A percentile compares a stretch with the other conserved stretches of the same genome.
phyloP scores from a whole-genome alignment of 2,797 vertebrate genomes.

The Microctenopoma stevenorrisi region DNA sequence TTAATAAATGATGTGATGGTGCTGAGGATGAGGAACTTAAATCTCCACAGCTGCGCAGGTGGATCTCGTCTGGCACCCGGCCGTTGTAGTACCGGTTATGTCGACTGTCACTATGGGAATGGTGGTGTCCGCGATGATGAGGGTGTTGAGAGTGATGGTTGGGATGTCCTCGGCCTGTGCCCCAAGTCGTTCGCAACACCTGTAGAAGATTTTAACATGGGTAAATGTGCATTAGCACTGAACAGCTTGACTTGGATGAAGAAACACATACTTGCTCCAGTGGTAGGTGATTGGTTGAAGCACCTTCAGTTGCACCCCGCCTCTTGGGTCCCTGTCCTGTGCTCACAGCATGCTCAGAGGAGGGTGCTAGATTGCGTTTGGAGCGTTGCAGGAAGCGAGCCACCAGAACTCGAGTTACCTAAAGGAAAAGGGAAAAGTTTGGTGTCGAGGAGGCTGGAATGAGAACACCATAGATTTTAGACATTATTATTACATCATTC shows the following conservation, averaged over 20 bases:
- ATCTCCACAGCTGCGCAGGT: slow-evolving; percentile 95
- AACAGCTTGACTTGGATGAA: neutral
- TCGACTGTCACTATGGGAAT: slow-evolving; percentile 85
- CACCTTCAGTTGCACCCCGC: slow-evolving; percentile 68
- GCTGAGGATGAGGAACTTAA: slow-evolving; percentile 88
- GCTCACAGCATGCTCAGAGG: slow-evolving; percentile 79
- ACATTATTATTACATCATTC: neutral
- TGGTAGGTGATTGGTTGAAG: slow-evolving; percentile 60
- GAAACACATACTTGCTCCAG: slow-evolving; percentile 77
- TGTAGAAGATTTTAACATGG: slow-evolving; percentile 39
- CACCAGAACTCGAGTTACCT: slow-evolving; percentile 90
- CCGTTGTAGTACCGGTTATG: slow-evolving; percentile 76
- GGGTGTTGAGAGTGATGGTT: slow-evolving; percentile 70
- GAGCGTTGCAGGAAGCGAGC: slow-evolving; percentile 94
- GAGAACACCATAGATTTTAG: neutral
- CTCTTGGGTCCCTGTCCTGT: slow-evolving; percentile 85
- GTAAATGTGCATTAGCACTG: slow-evolving; percentile 1
- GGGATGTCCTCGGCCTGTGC: slow-evolving; percentile 70
- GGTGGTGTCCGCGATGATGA: slow-evolving; percentile 76
- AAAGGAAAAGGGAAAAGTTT: slow-evolving; percentile 40
- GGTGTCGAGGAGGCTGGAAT: slow-evolving; percentile 16
- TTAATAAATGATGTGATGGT: slow-evolving; percentile 87
- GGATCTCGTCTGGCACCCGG: slow-evolving; percentile 85
- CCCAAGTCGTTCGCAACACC: slow-evolving; percentile 81
- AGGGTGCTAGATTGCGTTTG: slow-evolving; percentile 84